These are phyloP conservation scores for Pogonocherus hispidulus DNA, from an alignment of 2,888 invertebrate genomes.

Conservation along the genomic window DNA sequence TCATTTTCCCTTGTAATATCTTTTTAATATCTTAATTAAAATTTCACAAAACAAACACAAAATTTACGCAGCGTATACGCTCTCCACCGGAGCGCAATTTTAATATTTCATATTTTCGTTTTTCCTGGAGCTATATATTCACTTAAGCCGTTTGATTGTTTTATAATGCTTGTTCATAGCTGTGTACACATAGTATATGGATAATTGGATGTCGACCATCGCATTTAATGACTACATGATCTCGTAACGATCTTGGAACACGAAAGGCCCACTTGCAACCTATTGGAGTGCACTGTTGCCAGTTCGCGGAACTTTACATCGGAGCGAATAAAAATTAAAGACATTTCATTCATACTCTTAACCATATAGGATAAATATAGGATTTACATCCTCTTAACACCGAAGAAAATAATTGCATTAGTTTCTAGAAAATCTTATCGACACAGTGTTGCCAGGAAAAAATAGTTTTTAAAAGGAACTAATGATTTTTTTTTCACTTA, in stretches of 20 bases:
- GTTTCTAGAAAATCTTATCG: too few relatives aligned
- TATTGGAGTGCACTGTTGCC: constrained; percentile 24
- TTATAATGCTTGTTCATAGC: constrained; percentile 56
- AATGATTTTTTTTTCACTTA: too few relatives aligned
- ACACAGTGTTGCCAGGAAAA: too few relatives aligned
- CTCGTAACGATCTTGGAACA: constrained; percentile 59
- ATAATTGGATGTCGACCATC: constrained; percentile 59
- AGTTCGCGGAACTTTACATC: neutral
- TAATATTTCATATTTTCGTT: constrained; percentile 7
- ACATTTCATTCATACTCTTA: too few relatives aligned
- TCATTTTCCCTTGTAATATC: neutral
- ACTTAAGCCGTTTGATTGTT: constrained; percentile 50
- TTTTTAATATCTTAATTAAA: constrained; percentile 4
- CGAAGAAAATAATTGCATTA: too few relatives aligned
- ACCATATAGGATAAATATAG: too few relatives aligned
- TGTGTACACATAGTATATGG: constrained; percentile 52
- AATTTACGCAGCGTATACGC: neutral
- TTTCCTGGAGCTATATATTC: constrained; percentile 27
- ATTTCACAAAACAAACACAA: constrained; percentile 3
- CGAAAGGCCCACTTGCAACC: constrained; percentile 51
- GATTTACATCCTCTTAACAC: too few relatives aligned
- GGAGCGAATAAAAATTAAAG: too few relatives aligned
- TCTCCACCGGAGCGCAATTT: neutral
- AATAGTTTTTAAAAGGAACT: too few relatives aligned
- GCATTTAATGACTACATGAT: constrained; percentile 58